Evolutionary conservation across 1,140 invertebrate species (phyloP).

Genomic region (Panagrolaimus sp.): DNA sequence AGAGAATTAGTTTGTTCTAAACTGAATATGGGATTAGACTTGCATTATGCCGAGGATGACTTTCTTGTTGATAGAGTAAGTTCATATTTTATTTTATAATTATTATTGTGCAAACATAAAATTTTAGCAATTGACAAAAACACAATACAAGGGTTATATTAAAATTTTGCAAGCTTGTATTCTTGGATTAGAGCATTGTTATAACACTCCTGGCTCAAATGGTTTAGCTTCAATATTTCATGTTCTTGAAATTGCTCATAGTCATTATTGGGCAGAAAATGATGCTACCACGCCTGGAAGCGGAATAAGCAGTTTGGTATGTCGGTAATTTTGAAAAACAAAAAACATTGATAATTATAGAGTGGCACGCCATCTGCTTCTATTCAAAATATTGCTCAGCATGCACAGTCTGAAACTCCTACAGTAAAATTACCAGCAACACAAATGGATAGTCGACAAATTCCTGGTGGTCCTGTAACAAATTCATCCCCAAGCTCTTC

Average conservation of each 20-base stretch:
- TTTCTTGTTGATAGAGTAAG: conserved; percentile 94
- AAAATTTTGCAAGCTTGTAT: conserved; percentile 81
- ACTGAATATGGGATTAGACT: conserved; percentile 84
- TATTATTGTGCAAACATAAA: no score
- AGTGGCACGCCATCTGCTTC: conserved; percentile 44
- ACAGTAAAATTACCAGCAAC: neutral
- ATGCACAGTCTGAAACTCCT: neutral
- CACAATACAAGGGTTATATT: conserved; percentile 91
- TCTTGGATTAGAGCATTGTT: conserved; percentile 82
- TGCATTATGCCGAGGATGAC: conserved; percentile 83
- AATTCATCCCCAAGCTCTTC: neutral
- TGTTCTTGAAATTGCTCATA: conserved; percentile 92
- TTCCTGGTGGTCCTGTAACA: neutral
- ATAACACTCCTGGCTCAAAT: conserved; percentile 82
- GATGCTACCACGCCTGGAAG: conserved; percentile 45
- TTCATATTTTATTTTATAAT: conserved; percentile 55
- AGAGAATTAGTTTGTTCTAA: conserved; percentile 88
- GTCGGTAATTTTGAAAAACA: conserved; percentile 15
- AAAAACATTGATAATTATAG: conserved; percentile 35
- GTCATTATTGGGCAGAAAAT: conserved; percentile 90
- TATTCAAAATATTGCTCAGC: conserved; percentile 27
- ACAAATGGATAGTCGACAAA: conserved; percentile 11
- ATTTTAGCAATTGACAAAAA: conserved; percentile 75
- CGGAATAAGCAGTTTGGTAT: conserved; percentile 57
- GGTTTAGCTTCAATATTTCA: conserved; percentile 78